Evolutionary conservation across 2,888 invertebrate species (phyloP).

Genomic region (Alloplasta piceator): DNA sequence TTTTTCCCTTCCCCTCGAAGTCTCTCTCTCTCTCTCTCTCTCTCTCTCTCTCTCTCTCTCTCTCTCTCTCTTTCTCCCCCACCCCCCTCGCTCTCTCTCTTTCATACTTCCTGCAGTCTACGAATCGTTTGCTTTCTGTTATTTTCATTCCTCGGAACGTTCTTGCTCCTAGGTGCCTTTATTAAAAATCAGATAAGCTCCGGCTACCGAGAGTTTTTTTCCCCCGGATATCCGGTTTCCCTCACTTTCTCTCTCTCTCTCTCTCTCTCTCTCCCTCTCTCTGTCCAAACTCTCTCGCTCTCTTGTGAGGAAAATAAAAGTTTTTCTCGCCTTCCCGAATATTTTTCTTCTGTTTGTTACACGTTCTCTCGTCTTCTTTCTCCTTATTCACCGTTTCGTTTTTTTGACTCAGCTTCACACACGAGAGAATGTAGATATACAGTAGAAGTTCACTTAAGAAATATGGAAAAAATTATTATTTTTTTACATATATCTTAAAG

Average conservation of each 20-base stretch:
- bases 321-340: too few relatives aligned
- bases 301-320: too few relatives aligned
- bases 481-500: too few relatives aligned
- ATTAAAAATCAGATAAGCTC: slow-evolving; percentile 63
- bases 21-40: slow-evolving; percentile 28
- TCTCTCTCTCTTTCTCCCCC: slow-evolving; percentile 17
- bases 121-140: slow-evolving; percentile 24
- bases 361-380: not conserved
- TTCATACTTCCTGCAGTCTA: slow-evolving; percentile 13
- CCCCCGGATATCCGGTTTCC: slow-evolving; percentile 59
- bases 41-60: slow-evolving; percentile 24
- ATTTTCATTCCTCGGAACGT: slow-evolving; percentile 44
- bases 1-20: not conserved
- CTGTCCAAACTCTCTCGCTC: not conserved
- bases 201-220: slow-evolving; percentile 42
- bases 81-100: not conserved
- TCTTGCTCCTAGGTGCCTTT: slow-evolving; percentile 59
- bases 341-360: slow-evolving; percentile 3
- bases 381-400: slow-evolving; percentile 2
- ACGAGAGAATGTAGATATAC: not conserved
- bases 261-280: slow-evolving; percentile 5
- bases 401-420: slow-evolving; percentile 32
- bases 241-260: slow-evolving; percentile 34
- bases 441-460: too few relatives aligned
- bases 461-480: too few relatives aligned